Evolutionary conservation across 2,797 vertebrate species (phyloP).

Genomic region (Rhinogobio ventralis): DNA sequence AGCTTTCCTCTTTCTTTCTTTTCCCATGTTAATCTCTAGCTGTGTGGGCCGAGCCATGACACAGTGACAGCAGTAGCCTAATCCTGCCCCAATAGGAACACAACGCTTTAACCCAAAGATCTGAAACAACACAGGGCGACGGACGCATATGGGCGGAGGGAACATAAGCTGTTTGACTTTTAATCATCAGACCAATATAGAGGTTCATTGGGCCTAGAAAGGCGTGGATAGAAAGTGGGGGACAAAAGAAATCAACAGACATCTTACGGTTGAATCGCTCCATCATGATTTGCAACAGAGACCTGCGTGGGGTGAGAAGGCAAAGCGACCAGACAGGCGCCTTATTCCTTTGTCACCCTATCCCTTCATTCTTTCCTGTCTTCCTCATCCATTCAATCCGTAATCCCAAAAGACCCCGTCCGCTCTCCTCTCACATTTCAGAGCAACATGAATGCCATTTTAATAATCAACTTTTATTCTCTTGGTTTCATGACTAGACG

Average conservation of each 20-base stretch:
- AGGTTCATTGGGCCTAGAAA: slow-evolving; percentile 70
- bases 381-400: slow-evolving; percentile 71
- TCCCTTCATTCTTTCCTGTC: slow-evolving; percentile 55
- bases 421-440: slow-evolving; percentile 69
- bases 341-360: slow-evolving; percentile 68
- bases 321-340: slow-evolving; percentile 81
- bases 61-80: slow-evolving; percentile 49
- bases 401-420: slow-evolving; percentile 79
- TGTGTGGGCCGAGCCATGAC: slow-evolving; percentile 54
- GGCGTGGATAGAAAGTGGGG: slow-evolving; percentile 65
- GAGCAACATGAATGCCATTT: slow-evolving; percentile 78
- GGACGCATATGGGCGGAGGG: not conserved
- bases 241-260: slow-evolving; percentile 65
- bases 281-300: slow-evolving; percentile 59
- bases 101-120: slow-evolving; percentile 55
- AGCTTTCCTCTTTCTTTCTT: slow-evolving; percentile 8
- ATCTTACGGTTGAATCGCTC: slow-evolving; percentile 62
- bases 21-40: slow-evolving; percentile 54
- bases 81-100: slow-evolving; percentile 50
- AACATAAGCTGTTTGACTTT: slow-evolving; percentile 65
- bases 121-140: slow-evolving; percentile 36
- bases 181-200: slow-evolving; percentile 67
- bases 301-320: slow-evolving; percentile 78
- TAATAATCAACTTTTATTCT: slow-evolving; percentile 83
- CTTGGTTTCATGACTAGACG: slow-evolving; percentile 77